These are phyloP conservation scores for Dioctria rufipes DNA, from an alignment of 2,888 invertebrate genomes.

Conservation along the genomic window DNA sequence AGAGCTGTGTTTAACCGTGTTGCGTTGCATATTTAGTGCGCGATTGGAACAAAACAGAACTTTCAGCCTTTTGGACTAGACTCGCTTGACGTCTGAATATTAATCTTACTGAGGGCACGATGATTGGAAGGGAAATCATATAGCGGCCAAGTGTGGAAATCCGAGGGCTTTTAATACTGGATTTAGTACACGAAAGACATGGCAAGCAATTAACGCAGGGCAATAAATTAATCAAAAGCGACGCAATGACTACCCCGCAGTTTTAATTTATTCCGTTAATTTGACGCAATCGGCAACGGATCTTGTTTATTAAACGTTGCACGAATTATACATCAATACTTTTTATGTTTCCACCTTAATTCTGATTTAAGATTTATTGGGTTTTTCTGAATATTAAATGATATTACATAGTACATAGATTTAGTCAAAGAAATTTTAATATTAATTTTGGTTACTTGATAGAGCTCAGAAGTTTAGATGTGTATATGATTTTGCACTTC, in stretches of 20 bases:
- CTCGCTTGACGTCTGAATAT: constrained; percentile 40
- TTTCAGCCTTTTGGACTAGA: constrained; percentile 42
- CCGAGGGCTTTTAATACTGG: constrained; percentile 27
- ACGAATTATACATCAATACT: constrained; percentile 27
- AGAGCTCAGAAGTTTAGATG: too few species aligned
- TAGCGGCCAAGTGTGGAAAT: constrained; percentile 11
- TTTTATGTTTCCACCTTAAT: neutral
- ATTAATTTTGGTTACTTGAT: too few species aligned
- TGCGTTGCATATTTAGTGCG: constrained; percentile 7
- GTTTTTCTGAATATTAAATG: neutral
- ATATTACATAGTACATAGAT: too few species aligned
- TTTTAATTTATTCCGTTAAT: constrained; percentile 50
- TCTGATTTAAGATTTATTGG: neutral
- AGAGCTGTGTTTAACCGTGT: constrained; percentile 34
- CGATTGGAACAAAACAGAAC: neutral
- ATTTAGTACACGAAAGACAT: constrained; percentile 58
- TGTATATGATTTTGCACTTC: too few species aligned
- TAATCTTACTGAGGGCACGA: constrained; percentile 46
- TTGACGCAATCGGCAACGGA: constrained; percentile 47
- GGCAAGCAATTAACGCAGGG: constrained; percentile 65
- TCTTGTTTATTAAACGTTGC: constrained; percentile 49
- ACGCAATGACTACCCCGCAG: constrained; percentile 51
- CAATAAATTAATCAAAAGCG: constrained; percentile 65
- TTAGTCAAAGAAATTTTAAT: too few species aligned
- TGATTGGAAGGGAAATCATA: constrained; percentile 40